Evolutionary conservation across 1,140 invertebrate genomes (phyloP).

Genomic region (Eufriesea mexicana): DNA sequence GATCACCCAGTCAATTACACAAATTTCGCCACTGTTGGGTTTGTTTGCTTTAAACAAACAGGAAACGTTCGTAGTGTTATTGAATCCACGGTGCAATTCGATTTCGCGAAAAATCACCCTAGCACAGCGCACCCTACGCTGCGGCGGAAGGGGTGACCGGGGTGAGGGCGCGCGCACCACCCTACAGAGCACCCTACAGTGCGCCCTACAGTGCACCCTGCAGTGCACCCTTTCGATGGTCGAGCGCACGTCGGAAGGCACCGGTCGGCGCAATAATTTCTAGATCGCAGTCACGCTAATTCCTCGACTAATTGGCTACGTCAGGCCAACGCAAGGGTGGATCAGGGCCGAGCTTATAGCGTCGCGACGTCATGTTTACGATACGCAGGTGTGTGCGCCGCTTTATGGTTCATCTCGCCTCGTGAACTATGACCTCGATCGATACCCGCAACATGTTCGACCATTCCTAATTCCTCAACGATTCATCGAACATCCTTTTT

Average conservation of each 20-base stretch:
- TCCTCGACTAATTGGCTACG: conserved; percentile 67
- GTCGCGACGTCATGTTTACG: conserved; percentile 58
- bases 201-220: conserved; percentile 13
- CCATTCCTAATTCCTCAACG: conserved; percentile 1
- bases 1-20: neutral
- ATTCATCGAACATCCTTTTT: neutral
- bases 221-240: conserved; percentile 27
- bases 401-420: conserved; percentile 55
- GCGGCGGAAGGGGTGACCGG: too few species aligned
- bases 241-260: neutral
- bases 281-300: conserved; percentile 60
- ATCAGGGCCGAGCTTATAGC: neutral
- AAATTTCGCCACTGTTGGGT: neutral
- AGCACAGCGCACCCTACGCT: neutral
- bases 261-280: conserved; percentile 37
- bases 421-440: conserved; percentile 45
- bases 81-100: conserved; percentile 10
- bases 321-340: neutral
- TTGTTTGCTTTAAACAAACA: conserved; percentile 8
- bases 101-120: conserved; percentile 8
- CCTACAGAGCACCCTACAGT: conserved; percentile 30
- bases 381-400: conserved; percentile 65
- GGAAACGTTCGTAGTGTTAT: neutral
- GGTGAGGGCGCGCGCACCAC: neutral
- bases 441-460: conserved; percentile 24